A percentile compares a stretch with the other conserved stretches of the same genome.
These are phyloP conservation scores for Parazoanthus swiftii DNA, from an alignment of 92 coral and sea anemone species.

Conservation along the genomic window DNA sequence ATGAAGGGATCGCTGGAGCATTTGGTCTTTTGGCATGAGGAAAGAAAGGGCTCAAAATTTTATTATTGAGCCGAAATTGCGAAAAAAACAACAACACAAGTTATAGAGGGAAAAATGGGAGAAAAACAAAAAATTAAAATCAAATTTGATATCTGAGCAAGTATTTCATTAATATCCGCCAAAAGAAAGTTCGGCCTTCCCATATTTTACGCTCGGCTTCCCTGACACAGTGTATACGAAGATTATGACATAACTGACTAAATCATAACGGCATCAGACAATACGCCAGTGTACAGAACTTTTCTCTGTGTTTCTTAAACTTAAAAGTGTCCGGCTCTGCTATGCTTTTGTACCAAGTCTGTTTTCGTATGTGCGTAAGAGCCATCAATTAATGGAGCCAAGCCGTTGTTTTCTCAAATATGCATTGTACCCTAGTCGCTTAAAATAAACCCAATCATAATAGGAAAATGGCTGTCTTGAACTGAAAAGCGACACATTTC, in stretches of 20 bases:
- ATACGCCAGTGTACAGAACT: background rate
- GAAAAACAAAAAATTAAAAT: background rate
- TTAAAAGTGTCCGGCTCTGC: background rate
- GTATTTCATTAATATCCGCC: background rate
- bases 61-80: background rate
- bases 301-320: background rate
- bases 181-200: background rate
- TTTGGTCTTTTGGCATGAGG: no score
- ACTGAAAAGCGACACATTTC: background rate
- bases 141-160: background rate
- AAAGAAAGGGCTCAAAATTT: background rate
- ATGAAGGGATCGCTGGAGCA: no score
- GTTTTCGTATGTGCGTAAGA: background rate
- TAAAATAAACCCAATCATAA: background rate
- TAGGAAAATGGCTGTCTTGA: background rate
- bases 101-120: background rate
- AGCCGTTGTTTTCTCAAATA: constrained; percentile 22
- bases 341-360: background rate
- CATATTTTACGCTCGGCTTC: background rate
- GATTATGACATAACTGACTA: background rate
- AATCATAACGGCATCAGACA: background rate
- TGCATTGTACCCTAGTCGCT: background rate
- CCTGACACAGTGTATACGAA: background rate
- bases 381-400: background rate
- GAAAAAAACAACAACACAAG: background rate